These are phyloP conservation scores for Tretioscincus oriximinensis DNA, from an alignment of 2,113 vertebrate species.

Conservation along the genomic window DNA sequence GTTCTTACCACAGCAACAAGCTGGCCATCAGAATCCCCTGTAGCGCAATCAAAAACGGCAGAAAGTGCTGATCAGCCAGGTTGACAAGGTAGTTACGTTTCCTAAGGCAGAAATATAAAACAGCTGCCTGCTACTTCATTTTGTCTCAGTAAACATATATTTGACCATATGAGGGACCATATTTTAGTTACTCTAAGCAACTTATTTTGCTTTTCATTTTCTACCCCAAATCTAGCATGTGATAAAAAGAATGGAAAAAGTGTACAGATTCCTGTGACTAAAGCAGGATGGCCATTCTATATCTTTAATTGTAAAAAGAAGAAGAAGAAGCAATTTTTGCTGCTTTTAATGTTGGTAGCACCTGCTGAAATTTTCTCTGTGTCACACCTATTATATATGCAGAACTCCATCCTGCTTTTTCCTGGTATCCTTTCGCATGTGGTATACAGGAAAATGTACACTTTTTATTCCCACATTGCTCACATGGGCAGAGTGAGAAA, in stretches of 20 bases:
- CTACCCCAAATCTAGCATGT: too few relatives aligned
- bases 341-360: too few relatives aligned
- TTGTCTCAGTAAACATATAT: too few relatives aligned
- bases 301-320: too few relatives aligned
- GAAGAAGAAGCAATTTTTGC: too few relatives aligned
- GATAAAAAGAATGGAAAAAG: background rate
- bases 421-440: too few relatives aligned
- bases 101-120: background rate
- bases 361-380: too few relatives aligned
- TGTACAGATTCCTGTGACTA: too few relatives aligned
- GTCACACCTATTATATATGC: too few relatives aligned
- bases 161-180: background rate
- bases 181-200: fast-evolving
- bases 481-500: background rate
- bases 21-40: background rate
- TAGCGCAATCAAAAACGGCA: fast-evolving
- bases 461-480: background rate
- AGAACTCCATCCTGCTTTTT: too few relatives aligned
- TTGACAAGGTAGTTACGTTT: too few relatives aligned
- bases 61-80: fast-evolving
- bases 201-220: background rate
- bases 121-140: background rate
- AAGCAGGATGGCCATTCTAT: too few relatives aligned
- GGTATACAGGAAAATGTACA: background rate
- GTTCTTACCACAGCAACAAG: background rate